Base-by-base conservation (phyloP, 2,113 vertebrate species). In the Xenopus laevis region DNA sequence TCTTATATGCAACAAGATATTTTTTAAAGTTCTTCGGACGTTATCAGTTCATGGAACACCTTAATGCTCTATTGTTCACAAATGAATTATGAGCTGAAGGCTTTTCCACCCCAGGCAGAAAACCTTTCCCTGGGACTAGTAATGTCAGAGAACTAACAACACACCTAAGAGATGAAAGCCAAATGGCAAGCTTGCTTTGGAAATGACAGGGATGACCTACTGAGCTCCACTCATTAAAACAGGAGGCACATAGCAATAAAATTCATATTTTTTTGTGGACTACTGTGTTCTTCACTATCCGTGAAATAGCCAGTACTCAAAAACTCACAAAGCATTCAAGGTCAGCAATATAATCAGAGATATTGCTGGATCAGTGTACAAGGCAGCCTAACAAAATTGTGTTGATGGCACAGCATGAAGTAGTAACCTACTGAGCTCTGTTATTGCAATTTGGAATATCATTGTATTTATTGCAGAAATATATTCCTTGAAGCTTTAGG, bases 201-300 rank as follows among this genome's bases (percentile, higher is more conserved):
- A 52, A 47, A 50, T 67, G 18, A 23, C 45, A 45, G n/a, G 17
- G 40, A 23, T 52, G 44, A 67, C 65, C 65, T 23, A 47, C 20
- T 67, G 46, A 23, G 46, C 20, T 50, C 40, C 18, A 18, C 2
- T 17, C 33, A 46, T 65, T 67, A 67, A 67, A 50, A 50, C 18
- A 67, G 45, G 13, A 67, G 65, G n/a, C 50, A 8, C 46, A 47
- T 11, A 67, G 12, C 65, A 20, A 67, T 67, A 67, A 67, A 67
- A 67, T 67, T 52, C 65, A 47, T 67, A 67, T 67, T 47, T 27
- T n/a, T 67, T 65, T 67, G 50, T 67, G 65, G 44, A 50, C 65
- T 18, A 21, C 40, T 23, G 40, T 50, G 18, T 45, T 67, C 50
- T 27, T 67, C 13, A 10, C 18, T 45, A 13, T 50, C 10, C 15